phyloP scores from a whole-genome alignment of 2,797 vertebrate genomes.

The Synanceia verrucosa region DNA sequence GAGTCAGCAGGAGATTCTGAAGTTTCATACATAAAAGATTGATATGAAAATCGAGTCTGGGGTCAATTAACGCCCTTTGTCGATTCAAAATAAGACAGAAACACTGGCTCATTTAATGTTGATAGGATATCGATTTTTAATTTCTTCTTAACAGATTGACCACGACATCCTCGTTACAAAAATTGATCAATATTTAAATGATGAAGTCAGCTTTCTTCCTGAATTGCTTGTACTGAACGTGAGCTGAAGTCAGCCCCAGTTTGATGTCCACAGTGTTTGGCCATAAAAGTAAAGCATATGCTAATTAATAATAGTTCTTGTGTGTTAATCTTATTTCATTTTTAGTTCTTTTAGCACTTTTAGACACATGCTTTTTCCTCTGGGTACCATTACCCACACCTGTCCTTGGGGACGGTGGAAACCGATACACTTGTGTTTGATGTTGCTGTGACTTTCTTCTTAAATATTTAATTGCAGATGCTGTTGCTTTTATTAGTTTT shows the following conservation, averaged over 20 bases:
- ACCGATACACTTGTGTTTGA: slow-evolving; percentile 10
- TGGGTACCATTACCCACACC: slow-evolving; percentile 20
- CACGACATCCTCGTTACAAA: slow-evolving; percentile 71
- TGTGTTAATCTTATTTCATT: not conserved
- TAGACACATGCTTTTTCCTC: slow-evolving; percentile 1
- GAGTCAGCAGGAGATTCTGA: slow-evolving; percentile 4
- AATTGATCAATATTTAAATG: slow-evolving; percentile 71
- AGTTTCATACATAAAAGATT: slow-evolving; percentile 5
- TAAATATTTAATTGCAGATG: slow-evolving; percentile 46
- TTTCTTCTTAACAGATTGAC: slow-evolving; percentile 70
- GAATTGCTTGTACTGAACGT: slow-evolving; percentile 27
- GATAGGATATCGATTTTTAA: slow-evolving; percentile 75
- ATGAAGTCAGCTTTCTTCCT: slow-evolving; percentile 61
- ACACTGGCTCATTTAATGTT: slow-evolving; percentile 55
- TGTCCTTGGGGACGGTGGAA: not conserved
- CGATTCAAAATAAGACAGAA: slow-evolving; percentile 41
- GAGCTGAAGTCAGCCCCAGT: slow-evolving; percentile 4
- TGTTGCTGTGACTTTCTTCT: slow-evolving; percentile 18
- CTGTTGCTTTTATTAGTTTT: slow-evolving; percentile 26
- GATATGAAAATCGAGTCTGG: slow-evolving; percentile 45
- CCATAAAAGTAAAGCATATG: slow-evolving; percentile 1
- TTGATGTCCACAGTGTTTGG: slow-evolving; percentile 18
- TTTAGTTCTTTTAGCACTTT: not conserved
- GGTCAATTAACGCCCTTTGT: slow-evolving; percentile 46
- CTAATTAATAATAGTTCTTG: not conserved